Percentiles rank a stretch among this genome's conserved stretches.
These are phyloP conservation scores for Nicator chloris DNA, from an alignment of 2,113 vertebrate species.

Conservation along the genomic window DNA sequence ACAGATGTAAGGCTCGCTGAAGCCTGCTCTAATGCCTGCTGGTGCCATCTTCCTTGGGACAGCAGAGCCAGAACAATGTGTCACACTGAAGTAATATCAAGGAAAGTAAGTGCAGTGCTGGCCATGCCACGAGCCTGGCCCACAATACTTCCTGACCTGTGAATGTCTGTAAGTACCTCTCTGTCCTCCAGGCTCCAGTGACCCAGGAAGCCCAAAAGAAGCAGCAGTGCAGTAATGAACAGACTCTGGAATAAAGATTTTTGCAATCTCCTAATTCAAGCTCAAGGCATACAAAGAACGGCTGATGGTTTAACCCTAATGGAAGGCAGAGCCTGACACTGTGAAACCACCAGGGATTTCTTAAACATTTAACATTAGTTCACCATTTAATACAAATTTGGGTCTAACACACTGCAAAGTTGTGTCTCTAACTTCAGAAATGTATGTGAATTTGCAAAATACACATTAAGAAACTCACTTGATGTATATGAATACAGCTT, in stretches of 20 bases:
- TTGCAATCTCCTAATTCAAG: conserved; percentile 54
- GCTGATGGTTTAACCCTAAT: conserved; percentile 44
- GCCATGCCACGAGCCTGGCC: conserved; percentile 55
- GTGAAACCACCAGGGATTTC: conserved; percentile 61
- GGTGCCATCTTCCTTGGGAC: conserved; percentile 74
- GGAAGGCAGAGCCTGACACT: conserved; percentile 12
- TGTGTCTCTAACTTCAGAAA: conserved; percentile 17
- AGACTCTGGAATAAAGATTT: conserved; percentile 56
- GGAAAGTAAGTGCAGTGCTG: conserved; percentile 64
- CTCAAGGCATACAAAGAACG: conserved; percentile 48
- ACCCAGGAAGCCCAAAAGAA: conserved; percentile 59
- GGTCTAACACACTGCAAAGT: neutral
- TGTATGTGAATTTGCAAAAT: neutral
- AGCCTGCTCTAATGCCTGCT: conserved; percentile 89
- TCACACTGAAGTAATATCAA: conserved; percentile 90
- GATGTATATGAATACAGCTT: neutral
- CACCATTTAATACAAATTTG: neutral
- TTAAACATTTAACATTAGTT: neutral
- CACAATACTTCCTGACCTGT: conserved; percentile 64
- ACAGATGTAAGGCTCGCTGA: conserved; percentile 85
- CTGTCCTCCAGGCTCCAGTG: conserved; percentile 72
- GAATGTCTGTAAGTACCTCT: conserved; percentile 72
- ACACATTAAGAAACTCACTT: neutral
- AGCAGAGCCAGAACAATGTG: conserved; percentile 83
- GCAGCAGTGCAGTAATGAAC: conserved; percentile 35